Base-by-base conservation (phyloP, 2,797 vertebrate species). In the Malacoctenus gilli region DNA sequence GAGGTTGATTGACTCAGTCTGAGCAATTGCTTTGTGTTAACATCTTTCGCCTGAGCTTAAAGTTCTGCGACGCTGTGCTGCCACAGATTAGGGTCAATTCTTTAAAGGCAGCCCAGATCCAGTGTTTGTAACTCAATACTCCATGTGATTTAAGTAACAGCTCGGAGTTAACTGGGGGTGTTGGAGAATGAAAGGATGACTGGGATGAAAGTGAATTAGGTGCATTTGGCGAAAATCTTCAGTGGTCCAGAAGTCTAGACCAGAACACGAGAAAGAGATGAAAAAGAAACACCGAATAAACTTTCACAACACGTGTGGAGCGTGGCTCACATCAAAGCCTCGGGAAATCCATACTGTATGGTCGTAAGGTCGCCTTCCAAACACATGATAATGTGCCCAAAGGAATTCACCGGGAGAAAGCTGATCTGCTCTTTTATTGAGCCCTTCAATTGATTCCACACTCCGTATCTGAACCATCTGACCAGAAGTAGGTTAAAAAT, bases 381-480 rank as follows among this genome's bases (percentile, higher is more conserved):
- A 61, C 41, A 70, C 56, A 51, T 53, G 47, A 74, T 43, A 59
- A 69, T 43, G 35, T 46, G 36, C 61, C 63, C 41, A 23, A 8
- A 66, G 57, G 74, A 84, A 70, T 78, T n/a, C n/a, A n/a, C n/a
- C n/a, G 50, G 18, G 21, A 65, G 75, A 73, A 77, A 80, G 37
- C 36, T 54, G 59, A 83, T 59, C 47, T 34, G 16, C 31, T 54
- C 21, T 51, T 56, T 57, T 65, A 75, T 75, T 62, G 68, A 50
- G 23, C 59, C n/a, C 42, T 53, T 25, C 7, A 62, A 86, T 80
- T 69, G 63, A 79, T 86, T 35, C 14, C 22, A 20, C 52, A 43
- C 22, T 31, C 50, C 59, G 4, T 38, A 42, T 59, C 22, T n/a
- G n/a, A 37, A 12, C 16, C 59, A 34, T 61, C 36, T 51, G 31